Base-by-base conservation (phyloP, 2,888 invertebrate species). In the Drosophila emarginata region DNA sequence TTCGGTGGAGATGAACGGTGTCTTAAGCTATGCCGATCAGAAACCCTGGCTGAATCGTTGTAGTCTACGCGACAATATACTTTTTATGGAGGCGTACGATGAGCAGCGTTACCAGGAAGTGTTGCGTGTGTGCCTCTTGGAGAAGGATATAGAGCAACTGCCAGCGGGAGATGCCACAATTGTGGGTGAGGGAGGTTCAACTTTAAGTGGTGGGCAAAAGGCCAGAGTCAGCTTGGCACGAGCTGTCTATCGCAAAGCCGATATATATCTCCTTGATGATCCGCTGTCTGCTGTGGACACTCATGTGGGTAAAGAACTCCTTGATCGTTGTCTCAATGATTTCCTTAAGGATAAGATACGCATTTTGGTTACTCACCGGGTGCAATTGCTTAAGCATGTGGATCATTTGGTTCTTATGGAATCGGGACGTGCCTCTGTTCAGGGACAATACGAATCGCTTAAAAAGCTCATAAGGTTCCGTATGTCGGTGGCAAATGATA, bases 21-120 rank as follows among this genome's bases (percentile, higher is more conserved):
- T 91, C 23, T 88, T 95, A 0, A 95, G 95, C 67, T 98, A 97
- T 88, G 95, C 96, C 0, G 94, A 96, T 40, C 97, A 97, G 89
- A 95, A 97, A 79, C 94, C 97, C 0, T 98, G 97, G 97, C 91
- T 96, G 4, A 95, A 95, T 82, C 94, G 90, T 91, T 94, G 95
- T 21, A 96, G 96, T 73, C 95, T 99, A 0, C 93, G 97, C 3
- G 97, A 98, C 85, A 99, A 99, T 91, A 98, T 99, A 67, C 90
- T 98, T 4, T 99, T 99, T 91, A 98, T 98, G 0, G 94, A 92
- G 64, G 90, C 91, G 93, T 85, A 93, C 94, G 70, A 95, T 94
- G 94, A 95, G 56, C 85, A 90, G 18, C 90, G 92, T 11, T 92
- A 92, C 58, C 79, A 83, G 9, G 92, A 91, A 28, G 93, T 94